Evolutionary conservation across 2,113 vertebrate genomes (phyloP).

Genomic region (Dolichotis patagonum): DNA sequence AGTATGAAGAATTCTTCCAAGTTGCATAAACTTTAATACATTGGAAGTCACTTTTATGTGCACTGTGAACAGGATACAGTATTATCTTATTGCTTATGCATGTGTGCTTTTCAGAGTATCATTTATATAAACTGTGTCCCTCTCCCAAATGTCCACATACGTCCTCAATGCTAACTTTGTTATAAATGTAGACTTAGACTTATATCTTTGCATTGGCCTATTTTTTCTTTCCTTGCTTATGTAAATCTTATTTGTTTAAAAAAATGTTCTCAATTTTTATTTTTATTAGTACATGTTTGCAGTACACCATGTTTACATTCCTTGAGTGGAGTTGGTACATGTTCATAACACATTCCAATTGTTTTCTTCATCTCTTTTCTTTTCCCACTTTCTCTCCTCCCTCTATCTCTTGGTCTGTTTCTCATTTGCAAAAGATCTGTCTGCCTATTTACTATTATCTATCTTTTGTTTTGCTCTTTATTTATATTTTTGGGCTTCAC

Average conservation of each 20-base stretch:
- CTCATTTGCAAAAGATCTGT: background rate
- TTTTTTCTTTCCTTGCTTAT: background rate
- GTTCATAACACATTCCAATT: background rate
- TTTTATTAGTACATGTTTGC: background rate
- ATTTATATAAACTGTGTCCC: background rate
- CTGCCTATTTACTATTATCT: background rate
- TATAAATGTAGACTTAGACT: background rate
- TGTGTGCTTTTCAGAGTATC: background rate
- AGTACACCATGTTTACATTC: background rate
- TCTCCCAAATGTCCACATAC: background rate
- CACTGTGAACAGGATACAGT: background rate
- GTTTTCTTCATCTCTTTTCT: background rate
- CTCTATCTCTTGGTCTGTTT: background rate
- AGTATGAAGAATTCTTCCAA: background rate
- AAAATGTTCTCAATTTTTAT: background rate
- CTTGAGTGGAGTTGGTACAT: background rate
- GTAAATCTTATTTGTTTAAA: background rate
- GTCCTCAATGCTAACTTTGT: background rate
- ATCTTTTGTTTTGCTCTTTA: background rate
- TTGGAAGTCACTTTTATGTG: background rate
- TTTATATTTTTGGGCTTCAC: background rate
- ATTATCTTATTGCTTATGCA: background rate
- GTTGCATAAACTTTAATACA: background rate
- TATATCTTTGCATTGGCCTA: background rate
- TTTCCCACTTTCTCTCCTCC: background rate